phyloP scores from a whole-genome alignment of 2,113 vertebrate genomes.

The Engraulis encrasicolus region DNA sequence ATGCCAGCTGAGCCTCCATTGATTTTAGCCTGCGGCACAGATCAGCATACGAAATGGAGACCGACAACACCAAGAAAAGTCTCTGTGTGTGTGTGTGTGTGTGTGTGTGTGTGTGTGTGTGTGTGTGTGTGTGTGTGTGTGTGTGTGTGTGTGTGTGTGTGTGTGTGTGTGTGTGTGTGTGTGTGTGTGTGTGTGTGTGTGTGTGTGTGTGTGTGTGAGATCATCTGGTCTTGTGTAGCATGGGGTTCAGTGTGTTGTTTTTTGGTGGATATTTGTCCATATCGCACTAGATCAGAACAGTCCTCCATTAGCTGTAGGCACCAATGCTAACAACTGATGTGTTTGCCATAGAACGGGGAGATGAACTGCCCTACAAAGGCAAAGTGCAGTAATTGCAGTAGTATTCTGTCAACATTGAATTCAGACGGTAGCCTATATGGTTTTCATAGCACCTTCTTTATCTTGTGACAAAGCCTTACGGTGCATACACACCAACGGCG shows the following conservation, averaged over 20 bases:
- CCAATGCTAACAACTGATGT: too few species aligned
- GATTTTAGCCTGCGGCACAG: constrained; percentile 68
- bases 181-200: neutral
- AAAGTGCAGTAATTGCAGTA: too few species aligned
- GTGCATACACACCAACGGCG: too few species aligned
- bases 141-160: neutral
- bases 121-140: constrained; percentile 31
- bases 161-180: neutral
- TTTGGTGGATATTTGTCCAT: too few species aligned
- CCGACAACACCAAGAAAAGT: neutral
- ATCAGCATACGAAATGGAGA: constrained; percentile 58
- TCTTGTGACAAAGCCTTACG: too few species aligned
- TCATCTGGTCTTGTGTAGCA: constrained; percentile 16
- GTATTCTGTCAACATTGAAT: too few species aligned
- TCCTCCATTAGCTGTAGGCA: too few species aligned
- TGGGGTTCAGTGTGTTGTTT: constrained; percentile 6
- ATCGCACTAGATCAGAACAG: too few species aligned
- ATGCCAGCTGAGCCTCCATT: constrained; percentile 71
- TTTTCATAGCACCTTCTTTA: too few species aligned
- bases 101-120: neutral
- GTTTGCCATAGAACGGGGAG: too few species aligned
- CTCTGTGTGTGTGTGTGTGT: constrained; percentile 9
- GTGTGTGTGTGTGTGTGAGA: neutral
- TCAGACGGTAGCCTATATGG: too few species aligned
- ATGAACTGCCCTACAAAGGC: too few species aligned